Conservation (phyloP, 1,140 invertebrate species). For the Diorhabda elongata region DNA sequence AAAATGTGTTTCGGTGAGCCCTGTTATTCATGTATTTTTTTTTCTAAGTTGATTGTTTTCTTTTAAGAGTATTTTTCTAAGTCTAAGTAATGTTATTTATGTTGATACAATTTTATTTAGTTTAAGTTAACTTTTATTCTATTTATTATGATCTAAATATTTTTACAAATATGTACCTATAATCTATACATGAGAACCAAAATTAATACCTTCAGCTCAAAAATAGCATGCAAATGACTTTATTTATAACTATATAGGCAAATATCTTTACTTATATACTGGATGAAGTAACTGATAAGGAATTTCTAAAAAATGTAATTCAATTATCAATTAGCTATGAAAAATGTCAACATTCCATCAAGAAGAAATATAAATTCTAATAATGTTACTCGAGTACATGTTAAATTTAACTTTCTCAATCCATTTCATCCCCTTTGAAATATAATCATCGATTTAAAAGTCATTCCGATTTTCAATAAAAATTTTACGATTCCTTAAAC, state of each 20-base stretch:
- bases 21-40: constrained; percentile 18
- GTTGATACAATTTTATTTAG: constrained; percentile 32
- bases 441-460: too few relatives aligned
- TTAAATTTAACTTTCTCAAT: too few relatives aligned
- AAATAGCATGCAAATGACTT: constrained; percentile 5
- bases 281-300: not conserved
- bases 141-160: constrained; percentile 9
- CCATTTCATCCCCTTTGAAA: too few relatives aligned
- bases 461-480: too few relatives aligned
- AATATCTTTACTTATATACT: not conserved
- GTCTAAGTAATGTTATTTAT: constrained; percentile 35
- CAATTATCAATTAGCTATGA: too few relatives aligned
- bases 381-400: too few relatives aligned
- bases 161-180: constrained; percentile 24
- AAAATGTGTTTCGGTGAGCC: too few relatives aligned
- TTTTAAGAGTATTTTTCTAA: constrained; percentile 28
- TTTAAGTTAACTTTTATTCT: constrained; percentile 17
- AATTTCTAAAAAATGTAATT: not conserved
- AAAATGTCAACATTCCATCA: too few relatives aligned
- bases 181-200: constrained; percentile 26
- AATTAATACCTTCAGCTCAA: constrained; percentile 13
- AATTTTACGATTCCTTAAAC: too few relatives aligned
- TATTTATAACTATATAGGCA: constrained; percentile 1
- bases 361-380: too few relatives aligned
- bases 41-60: constrained; percentile 35